A percentile compares a stretch with the other conserved stretches of the same genome.
Conservation (phyloP, 2,888 invertebrate genomes). For the Orthosia gothica region DNA sequence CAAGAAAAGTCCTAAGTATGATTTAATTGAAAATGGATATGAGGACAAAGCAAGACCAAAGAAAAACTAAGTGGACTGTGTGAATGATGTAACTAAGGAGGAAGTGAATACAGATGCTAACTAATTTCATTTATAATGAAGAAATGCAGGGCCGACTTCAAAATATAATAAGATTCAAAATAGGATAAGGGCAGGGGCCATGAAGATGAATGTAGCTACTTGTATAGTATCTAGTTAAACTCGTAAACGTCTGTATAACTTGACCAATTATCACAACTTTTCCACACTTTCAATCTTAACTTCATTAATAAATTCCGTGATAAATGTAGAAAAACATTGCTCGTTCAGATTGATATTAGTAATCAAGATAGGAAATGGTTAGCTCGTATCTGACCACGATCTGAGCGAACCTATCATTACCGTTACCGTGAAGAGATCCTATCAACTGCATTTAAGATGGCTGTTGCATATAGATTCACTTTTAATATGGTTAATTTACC, state of each 20-base stretch:
- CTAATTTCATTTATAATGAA: no score
- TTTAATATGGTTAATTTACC: constrained; percentile 47
- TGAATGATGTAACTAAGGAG: no score
- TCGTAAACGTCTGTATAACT: background rate
- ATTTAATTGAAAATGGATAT: background rate
- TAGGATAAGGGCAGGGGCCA: no score
- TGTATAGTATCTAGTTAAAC: background rate
- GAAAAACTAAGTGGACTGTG: no score
- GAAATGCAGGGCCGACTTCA: no score
- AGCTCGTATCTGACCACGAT: constrained; percentile 55
- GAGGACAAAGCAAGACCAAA: background rate
- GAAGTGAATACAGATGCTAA: no score
- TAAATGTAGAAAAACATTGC: constrained; percentile 52
- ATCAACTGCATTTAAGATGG: constrained; percentile 39
- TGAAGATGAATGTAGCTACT: background rate
- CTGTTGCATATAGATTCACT: constrained; percentile 50
- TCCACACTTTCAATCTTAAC: constrained; percentile 33
- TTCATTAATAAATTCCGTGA: constrained; percentile 39
- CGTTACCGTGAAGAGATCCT: constrained; percentile 56
- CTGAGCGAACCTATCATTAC: constrained; percentile 56
- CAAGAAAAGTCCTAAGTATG: background rate
- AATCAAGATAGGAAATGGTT: constrained; percentile 56
- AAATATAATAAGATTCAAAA: no score
- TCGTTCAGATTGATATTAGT: constrained; percentile 56
- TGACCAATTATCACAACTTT: constrained; percentile 15